A percentile compares a stretch with the other conserved stretches of the same genome.
These are phyloP conservation scores for Hyperopisus bebe DNA, from an alignment of 2,113 vertebrate genomes.

Conservation along the genomic window DNA sequence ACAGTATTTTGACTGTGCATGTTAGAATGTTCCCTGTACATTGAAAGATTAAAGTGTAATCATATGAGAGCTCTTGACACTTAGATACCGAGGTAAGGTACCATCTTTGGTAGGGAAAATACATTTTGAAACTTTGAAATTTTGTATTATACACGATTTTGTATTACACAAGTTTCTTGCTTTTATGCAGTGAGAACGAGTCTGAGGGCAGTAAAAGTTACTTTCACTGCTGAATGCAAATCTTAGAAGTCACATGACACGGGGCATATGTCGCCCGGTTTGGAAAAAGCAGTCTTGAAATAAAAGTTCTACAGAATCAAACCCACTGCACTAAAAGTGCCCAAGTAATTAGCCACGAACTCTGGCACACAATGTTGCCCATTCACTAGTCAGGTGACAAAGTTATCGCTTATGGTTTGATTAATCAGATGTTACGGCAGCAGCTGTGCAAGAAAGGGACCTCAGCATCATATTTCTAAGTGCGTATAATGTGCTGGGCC, in stretches of 20 bases:
- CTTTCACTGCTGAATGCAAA: neutral
- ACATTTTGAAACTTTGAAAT: neutral
- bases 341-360: neutral
- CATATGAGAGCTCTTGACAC: constrained; percentile 20
- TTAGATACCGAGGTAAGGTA: constrained; percentile 13
- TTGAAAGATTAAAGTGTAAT: constrained; percentile 13
- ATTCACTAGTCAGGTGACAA: neutral
- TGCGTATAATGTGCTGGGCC: constrained; percentile 34
- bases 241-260: neutral
- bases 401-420: neutral
- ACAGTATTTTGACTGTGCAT: constrained; percentile 26
- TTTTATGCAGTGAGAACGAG: neutral
- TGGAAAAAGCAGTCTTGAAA: neutral
- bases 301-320: neutral
- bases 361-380: neutral
- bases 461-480: neutral
- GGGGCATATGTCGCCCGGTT: neutral
- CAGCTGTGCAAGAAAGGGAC: neutral
- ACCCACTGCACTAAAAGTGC: neutral
- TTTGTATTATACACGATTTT: neutral
- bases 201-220: neutral
- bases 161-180: neutral
- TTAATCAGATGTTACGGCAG: neutral
- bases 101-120: neutral
- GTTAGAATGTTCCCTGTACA: constrained; percentile 16